Conservation (phyloP, 2,888 invertebrate species). For the Drosophila yooni region DNA sequence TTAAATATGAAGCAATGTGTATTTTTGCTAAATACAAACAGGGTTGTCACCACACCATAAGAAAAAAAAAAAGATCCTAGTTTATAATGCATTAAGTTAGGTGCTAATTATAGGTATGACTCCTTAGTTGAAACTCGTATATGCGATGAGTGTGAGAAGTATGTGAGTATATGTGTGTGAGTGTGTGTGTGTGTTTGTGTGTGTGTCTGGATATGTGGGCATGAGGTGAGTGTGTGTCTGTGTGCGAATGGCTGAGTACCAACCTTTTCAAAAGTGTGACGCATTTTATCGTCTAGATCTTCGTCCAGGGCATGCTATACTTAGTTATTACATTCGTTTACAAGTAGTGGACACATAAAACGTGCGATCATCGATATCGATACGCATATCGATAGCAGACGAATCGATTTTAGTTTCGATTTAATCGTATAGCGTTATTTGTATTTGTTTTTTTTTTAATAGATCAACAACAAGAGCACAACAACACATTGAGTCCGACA, state of each 20-base stretch:
- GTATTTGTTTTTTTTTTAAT: neutral
- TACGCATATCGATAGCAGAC: slow-evolving; percentile 5
- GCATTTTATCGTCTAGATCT: slow-evolving; percentile 86
- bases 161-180: neutral
- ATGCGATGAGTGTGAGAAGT: neutral
- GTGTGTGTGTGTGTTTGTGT: slow-evolving; percentile 4
- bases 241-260: slow-evolving; percentile 72
- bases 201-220: neutral
- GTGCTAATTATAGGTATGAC: neutral
- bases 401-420: slow-evolving; percentile 8
- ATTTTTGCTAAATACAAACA: neutral
- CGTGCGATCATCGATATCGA: slow-evolving; percentile 41
- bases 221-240: slow-evolving; percentile 7
- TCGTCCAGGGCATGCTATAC: slow-evolving; percentile 80
- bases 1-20: neutral
- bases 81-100: neutral
- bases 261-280: slow-evolving; percentile 92
- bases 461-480: slow-evolving; percentile 56
- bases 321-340: slow-evolving; percentile 54
- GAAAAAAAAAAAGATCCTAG: neutral
- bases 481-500: slow-evolving; percentile 68
- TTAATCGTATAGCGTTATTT: slow-evolving; percentile 1
- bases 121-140: neutral
- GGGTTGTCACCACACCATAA: neutral
- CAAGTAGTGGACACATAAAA: slow-evolving; percentile 57